These are phyloP conservation scores for Cheiracanthium punctorium DNA, from an alignment of 2,888 invertebrate genomes.

Conservation along the genomic window DNA sequence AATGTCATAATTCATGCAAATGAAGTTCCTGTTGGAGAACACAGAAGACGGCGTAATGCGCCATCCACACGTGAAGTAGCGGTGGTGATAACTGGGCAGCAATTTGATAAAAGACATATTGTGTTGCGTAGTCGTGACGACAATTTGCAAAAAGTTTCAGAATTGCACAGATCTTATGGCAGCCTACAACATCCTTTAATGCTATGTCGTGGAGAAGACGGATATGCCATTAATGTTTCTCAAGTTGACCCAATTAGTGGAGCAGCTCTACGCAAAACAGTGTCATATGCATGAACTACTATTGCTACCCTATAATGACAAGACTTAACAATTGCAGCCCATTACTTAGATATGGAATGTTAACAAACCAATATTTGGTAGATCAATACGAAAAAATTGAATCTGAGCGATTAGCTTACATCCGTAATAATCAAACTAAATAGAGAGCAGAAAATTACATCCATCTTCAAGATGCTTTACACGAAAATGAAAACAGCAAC, in stretches of 20 bases:
- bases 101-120: background rate
- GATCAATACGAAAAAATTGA: slow-evolving; percentile 75
- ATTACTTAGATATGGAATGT: background rate
- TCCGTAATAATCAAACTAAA: too few relatives aligned
- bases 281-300: background rate
- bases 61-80: background rate
- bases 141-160: background rate
- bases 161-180: background rate
- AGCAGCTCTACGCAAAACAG: background rate
- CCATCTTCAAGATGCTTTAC: too few relatives aligned
- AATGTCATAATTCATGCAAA: background rate
- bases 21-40: background rate
- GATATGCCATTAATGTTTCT: background rate
- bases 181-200: background rate
- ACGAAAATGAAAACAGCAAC: background rate
- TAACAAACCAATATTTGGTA: background rate
- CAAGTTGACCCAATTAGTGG: background rate
- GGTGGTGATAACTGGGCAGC: background rate
- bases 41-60: background rate
- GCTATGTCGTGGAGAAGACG: slow-evolving; percentile 8
- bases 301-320: background rate
- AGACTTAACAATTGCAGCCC: background rate
- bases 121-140: background rate
- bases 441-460: too few relatives aligned
- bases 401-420: too few relatives aligned